These are phyloP conservation scores for Chloroceryle aenea DNA, from an alignment of 2,113 vertebrate genomes.

Conservation along the genomic window DNA sequence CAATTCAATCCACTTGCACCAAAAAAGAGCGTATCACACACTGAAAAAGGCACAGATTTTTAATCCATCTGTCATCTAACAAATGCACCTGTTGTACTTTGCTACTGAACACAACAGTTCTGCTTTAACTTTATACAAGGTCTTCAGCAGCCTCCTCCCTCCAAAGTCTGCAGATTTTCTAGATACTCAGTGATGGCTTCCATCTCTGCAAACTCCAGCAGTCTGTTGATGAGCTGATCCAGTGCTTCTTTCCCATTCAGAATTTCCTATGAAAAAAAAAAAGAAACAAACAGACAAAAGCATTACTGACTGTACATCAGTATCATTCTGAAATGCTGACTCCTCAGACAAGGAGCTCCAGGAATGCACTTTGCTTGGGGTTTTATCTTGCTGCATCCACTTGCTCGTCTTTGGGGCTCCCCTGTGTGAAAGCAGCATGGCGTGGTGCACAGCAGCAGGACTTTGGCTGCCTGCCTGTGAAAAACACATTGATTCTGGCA, in stretches of 20 bases:
- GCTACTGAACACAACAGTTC: background rate
- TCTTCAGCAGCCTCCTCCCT: slow-evolving; percentile 43
- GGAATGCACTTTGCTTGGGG: background rate
- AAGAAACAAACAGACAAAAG: background rate
- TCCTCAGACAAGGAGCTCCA: background rate
- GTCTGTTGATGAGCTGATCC: slow-evolving; percentile 81
- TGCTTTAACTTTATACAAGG: background rate
- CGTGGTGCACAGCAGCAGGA: background rate
- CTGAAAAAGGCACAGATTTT: background rate
- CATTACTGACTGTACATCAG: background rate
- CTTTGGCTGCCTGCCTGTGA: background rate
- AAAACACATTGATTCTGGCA: background rate
- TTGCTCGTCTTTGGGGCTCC: background rate
- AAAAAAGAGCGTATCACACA: background rate
- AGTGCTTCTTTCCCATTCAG: slow-evolving; percentile 85
- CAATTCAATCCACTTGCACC: background rate
- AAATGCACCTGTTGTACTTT: background rate
- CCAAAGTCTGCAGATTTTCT: slow-evolving; percentile 68
- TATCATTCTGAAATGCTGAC: background rate
- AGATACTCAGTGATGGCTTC: slow-evolving; percentile 82
- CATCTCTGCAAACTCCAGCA: slow-evolving; percentile 80
- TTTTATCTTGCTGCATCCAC: background rate
- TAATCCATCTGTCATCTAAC: background rate
- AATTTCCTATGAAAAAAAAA: slow-evolving; percentile 80
- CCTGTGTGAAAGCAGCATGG: accelerated